Evolutionary conservation across 2,797 vertebrate species (phyloP), one percentile per base, ranked within the genome.

Genomic region (Antennarius maculatus): DNA sequence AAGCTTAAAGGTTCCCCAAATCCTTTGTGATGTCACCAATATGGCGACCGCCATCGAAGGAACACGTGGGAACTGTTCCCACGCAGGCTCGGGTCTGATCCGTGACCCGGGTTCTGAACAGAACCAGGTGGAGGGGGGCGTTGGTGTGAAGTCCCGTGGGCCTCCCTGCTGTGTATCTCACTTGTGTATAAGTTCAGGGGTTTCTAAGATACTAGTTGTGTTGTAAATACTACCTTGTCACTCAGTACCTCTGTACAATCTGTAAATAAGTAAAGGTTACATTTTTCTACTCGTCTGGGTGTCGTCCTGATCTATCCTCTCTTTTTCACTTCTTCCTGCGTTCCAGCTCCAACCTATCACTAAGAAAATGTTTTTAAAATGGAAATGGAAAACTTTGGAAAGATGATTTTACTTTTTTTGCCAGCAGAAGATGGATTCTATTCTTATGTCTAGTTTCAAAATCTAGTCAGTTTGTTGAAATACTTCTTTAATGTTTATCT

Each of bases 191-290:
- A 87, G 88, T 91, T 91, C 86, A 90, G 88, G 90, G 86, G 90
- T 90, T 91, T 92, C 79, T 86, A 91, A 91, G 88, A 82, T 89
- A 89, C 80, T 90, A 86, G 88, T 88, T 85, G 87, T 91, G 86
- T 87, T 92, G 91, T 92, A 91, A 87, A 92, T 91, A 92, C 51
- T 83, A 88, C 82, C 87, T 88, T 90, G 90, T 91, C 90, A 91
- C 90, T 91, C 88, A 89, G 90, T 92, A 92, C 88, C 84, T 90
- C 89, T 92, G 91, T 92, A 92, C 89, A 91, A 90, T 91, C 86
- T 92, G 91, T 92, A 92, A 89, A 92, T 92, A 92, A 92, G 91
- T 92, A 92, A 92, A 92, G 89, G 90, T 88, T 90, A 92, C 87
- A 91, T 92, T 92, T 92, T 92, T 92, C 79, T 92, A 92, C 74